A percentile compares a stretch with the other conserved stretches of the same genome.
phyloP scores from a whole-genome alignment of 2,888 invertebrate genomes.

The Cacoxenus indagator region DNA sequence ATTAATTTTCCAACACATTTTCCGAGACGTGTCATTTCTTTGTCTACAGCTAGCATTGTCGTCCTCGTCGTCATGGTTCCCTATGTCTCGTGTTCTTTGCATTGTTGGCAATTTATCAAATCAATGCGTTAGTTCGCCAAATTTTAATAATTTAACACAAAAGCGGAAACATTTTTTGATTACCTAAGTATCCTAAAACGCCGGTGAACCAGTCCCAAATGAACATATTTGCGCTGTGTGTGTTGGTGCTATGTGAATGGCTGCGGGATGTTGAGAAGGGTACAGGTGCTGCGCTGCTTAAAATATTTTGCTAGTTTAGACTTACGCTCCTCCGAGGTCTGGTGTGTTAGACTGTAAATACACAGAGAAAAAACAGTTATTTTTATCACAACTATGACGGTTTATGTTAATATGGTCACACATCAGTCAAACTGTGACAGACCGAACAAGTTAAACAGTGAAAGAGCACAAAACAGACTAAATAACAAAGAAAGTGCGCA shows the following conservation, averaged over 20 bases:
- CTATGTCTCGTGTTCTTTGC: constrained; percentile 38
- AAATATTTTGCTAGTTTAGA: constrained; percentile 37
- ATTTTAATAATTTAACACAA: too few species aligned
- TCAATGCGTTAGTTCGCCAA: constrained; percentile 22
- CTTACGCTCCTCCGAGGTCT: constrained; percentile 38
- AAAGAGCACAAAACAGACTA: constrained; percentile 13
- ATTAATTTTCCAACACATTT: too few species aligned
- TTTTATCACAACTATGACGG: constrained; percentile 18
- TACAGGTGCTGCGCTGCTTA: constrained; percentile 22
- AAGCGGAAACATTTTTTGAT: constrained; percentile 48
- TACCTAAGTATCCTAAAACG: constrained; percentile 92
- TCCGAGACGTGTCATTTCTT: too few species aligned
- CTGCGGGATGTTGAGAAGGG: constrained; percentile 23
- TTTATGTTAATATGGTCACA: constrained; percentile 3
- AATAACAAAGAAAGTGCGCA: constrained; percentile 3
- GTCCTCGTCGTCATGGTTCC: too few species aligned
- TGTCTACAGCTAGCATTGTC: too few species aligned
- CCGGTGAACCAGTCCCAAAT: constrained; percentile 97
- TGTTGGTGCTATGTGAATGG: constrained; percentile 34
- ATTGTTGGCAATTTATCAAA: constrained; percentile 67
- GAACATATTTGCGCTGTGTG: constrained; percentile 78
- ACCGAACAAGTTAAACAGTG: background rate
- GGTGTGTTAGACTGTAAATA: constrained; percentile 40
- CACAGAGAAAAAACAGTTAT: constrained; percentile 18
- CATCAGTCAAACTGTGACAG: background rate